A percentile compares a stretch with the other conserved stretches of the same genome.
Evolutionary conservation across 2,888 invertebrate genomes (phyloP).

Genomic region (Choreutis nemorana): DNA sequence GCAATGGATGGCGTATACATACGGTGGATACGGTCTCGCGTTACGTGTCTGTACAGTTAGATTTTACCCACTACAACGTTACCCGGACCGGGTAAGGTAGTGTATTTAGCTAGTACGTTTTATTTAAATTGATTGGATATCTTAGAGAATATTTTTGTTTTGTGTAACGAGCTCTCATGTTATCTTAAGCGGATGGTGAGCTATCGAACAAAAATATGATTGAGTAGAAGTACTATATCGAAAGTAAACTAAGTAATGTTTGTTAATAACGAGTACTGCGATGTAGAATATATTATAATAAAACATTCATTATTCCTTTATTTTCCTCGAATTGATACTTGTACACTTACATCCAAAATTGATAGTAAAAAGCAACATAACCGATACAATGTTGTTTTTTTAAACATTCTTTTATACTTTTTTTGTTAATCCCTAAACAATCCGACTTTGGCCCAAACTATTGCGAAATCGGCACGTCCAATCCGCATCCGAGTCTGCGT

Average conservation of each 20-base stretch:
- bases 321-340: slow-evolving; percentile 64
- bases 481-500: too few species aligned
- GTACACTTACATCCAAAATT: slow-evolving; percentile 66
- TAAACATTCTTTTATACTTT: slow-evolving; percentile 23
- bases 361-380: slow-evolving; percentile 67
- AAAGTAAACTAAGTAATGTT: slow-evolving; percentile 61
- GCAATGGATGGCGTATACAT: slow-evolving; percentile 40
- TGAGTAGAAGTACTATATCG: slow-evolving; percentile 58
- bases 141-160: slow-evolving; percentile 46
- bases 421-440: too few species aligned
- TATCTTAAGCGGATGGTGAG: slow-evolving; percentile 38
- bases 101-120: slow-evolving; percentile 56
- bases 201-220: slow-evolving; percentile 57
- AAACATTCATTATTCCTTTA: slow-evolving; percentile 62
- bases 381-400: slow-evolving; percentile 56
- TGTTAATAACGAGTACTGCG: slow-evolving; percentile 61
- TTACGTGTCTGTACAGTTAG: slow-evolving; percentile 59
- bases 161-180: slow-evolving; percentile 47
- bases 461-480: too few species aligned
- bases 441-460: too few species aligned
- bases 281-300: slow-evolving; percentile 59
- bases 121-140: slow-evolving; percentile 60
- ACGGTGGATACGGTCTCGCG: slow-evolving; percentile 39
- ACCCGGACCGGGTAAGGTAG: slow-evolving; percentile 47
- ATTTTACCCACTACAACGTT: slow-evolving; percentile 50